Evolutionary conservation across 2,113 vertebrate species (phyloP), one percentile per base, ranked within the genome.

Genomic region (Cephalopterus ornatus): DNA sequence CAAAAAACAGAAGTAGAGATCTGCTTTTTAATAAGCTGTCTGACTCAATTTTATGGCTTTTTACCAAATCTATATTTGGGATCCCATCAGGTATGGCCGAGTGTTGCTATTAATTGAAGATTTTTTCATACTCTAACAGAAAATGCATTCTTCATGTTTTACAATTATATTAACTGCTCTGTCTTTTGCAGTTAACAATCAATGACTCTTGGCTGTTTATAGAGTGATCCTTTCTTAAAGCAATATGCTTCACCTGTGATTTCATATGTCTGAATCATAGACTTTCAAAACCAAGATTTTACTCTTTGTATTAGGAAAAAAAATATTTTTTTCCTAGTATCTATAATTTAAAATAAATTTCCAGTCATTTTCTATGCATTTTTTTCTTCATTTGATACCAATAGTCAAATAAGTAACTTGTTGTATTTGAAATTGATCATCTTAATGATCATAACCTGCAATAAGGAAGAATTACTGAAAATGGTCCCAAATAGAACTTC

Each of bases 101-200:
- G 30, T 71, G 33, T 96, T 95, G 65, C 44, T 95, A 76, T 92
- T 90, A 96, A 95, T 72, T 86, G 85, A 95, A 80, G 33, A 47
- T 85, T 77, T 85, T 88, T 93, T 88, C 85, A 73, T 73, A 53
- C 23, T 90, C 62, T 82, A 80, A 74, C 15, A 95, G 70, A 44
- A 96, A 94, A 89, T 86, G 20, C 28, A 46, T 92, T 91, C 47
- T 92, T 95, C 65, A 76, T 73, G 82, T 97, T 95, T 95, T 96
- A 81, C 42, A 72, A 42, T 96, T 95, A 44, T 82, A 76, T 87
- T 89, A 95, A 59, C 79, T 75, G 39, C 24, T 58, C 63, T 93
- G 47, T n/a, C 62, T 84, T 93, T 89, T 86, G 56, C 66, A 91
- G 67, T 70, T 74, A 66, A 76, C 41, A 56, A 67, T 33, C 49